Conservation (phyloP, 1,140 invertebrate genomes). For the Anoplolepis gracilipes region DNA sequence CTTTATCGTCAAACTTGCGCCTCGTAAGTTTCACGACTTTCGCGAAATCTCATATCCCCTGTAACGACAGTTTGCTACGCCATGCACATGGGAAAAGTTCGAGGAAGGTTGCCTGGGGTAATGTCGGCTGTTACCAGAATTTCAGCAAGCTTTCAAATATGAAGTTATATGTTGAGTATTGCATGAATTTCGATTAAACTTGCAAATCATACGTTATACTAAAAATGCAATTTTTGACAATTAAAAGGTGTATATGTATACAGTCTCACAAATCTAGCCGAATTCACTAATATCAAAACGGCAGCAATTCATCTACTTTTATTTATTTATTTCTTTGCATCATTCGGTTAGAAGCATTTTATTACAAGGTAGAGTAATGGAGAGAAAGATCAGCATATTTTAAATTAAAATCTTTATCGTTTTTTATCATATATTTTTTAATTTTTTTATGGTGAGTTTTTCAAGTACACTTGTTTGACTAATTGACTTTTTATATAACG, state of each 20-base stretch:
- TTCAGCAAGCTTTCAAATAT: constrained; percentile 29
- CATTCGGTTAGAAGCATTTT: not conserved
- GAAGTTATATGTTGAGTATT: not conserved
- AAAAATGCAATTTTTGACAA: constrained; percentile 4
- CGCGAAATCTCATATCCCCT: constrained; percentile 26
- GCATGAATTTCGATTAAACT: constrained; percentile 27
- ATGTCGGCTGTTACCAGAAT: constrained; percentile 29
- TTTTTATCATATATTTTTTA: not conserved
- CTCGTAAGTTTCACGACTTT: constrained; percentile 34
- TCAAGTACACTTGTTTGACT: not conserved
- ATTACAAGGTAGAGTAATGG: not conserved
- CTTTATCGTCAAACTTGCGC: not conserved
- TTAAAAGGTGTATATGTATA: not conserved
- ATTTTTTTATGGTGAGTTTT: not conserved
- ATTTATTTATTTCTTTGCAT: not conserved
- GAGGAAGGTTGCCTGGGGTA: constrained; percentile 4
- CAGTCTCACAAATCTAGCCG: too few relatives aligned
- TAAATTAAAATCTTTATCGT: not conserved
- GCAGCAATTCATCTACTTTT: not conserved
- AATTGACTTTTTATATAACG: not conserved
- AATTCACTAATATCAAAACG: not conserved
- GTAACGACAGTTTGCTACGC: constrained; percentile 29
- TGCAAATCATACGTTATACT: not conserved
- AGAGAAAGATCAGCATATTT: not conserved
- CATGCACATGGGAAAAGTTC: constrained; percentile 27